Evolutionary conservation across 2,888 invertebrate species (phyloP).

Genomic region (Blastobasis adustella): DNA sequence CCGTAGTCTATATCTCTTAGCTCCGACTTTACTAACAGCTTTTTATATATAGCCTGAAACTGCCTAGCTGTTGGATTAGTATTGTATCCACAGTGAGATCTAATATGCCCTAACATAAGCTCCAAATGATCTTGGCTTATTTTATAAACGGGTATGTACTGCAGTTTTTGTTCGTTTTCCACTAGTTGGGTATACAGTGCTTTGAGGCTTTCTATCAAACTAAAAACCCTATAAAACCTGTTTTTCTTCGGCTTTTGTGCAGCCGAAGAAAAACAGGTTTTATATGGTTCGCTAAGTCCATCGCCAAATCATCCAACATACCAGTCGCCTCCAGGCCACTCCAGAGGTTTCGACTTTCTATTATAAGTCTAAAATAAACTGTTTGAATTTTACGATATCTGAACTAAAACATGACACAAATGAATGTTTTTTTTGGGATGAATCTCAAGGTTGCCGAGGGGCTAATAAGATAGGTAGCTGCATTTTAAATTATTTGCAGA

Average conservation of each 20-base stretch:
- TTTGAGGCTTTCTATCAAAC: no score
- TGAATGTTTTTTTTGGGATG: constrained; percentile 17
- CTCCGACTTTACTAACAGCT: constrained; percentile 11
- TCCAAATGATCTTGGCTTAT: constrained; percentile 15
- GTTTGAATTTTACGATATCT: constrained; percentile 12
- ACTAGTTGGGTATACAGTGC: no score
- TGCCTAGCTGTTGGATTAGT: constrained; percentile 3
- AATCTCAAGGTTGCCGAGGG: constrained; percentile 15
- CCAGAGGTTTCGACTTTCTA: constrained; percentile 15
- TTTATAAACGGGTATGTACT: no score
- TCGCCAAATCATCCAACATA: no score
- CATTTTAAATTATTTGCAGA: constrained; percentile 11
- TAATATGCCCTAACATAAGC: constrained; percentile 1
- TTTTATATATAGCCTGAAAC: constrained; percentile 12
- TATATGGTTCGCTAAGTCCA: no score
- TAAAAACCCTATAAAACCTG: background rate
- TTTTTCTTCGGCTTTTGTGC: background rate
- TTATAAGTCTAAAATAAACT: constrained; percentile 16
- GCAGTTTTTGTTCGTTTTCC: no score
- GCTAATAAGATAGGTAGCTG: constrained; percentile 16
- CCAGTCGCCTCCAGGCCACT: no score
- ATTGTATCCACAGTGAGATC: constrained; percentile 2
- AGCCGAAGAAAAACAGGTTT: no score
- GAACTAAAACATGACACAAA: constrained; percentile 11
- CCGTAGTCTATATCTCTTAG: constrained; percentile 5